Conservation (phyloP, 2,888 invertebrate species). For the Microdon myrmicae region DNA sequence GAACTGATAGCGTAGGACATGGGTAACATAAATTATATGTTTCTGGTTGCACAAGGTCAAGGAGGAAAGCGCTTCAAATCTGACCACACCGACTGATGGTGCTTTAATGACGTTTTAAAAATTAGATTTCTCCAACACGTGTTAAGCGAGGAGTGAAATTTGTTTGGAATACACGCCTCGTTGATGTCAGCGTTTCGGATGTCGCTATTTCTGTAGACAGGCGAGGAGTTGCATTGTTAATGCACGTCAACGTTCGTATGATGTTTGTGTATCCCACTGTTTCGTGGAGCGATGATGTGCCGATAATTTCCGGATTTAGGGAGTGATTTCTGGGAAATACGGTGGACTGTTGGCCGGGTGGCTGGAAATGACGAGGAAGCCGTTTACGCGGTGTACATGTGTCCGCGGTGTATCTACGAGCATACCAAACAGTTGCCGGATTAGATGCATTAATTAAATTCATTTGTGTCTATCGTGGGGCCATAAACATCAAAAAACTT, state of each 20-base stretch:
- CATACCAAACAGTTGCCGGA: constrained; percentile 13
- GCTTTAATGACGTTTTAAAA: no score
- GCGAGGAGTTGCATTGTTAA: constrained; percentile 5
- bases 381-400: constrained; percentile 3
- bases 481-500: no score
- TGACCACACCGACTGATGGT: no score
- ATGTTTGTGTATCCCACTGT: background rate
- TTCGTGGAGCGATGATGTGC: constrained; percentile 22
- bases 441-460: constrained; percentile 36
- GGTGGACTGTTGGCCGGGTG: no score
- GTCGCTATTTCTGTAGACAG: no score
- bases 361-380: no score
- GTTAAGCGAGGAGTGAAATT: constrained; percentile 35
- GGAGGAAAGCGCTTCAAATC: constrained; percentile 3
- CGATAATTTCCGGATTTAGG: constrained; percentile 28
- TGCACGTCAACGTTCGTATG: constrained; percentile 11
- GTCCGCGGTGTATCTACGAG: constrained; percentile 4
- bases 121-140: constrained; percentile 32
- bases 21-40: constrained; percentile 12
- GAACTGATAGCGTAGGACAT: constrained; percentile 10
- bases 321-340: no score
- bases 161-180: constrained; percentile 10
- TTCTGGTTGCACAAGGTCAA: constrained; percentile 33
- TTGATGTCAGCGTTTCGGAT: constrained; percentile 14
- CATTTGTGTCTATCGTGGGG: no score